Evolutionary conservation across 1,140 invertebrate genomes (phyloP).

Genomic region (Hycleus phaleratus): DNA sequence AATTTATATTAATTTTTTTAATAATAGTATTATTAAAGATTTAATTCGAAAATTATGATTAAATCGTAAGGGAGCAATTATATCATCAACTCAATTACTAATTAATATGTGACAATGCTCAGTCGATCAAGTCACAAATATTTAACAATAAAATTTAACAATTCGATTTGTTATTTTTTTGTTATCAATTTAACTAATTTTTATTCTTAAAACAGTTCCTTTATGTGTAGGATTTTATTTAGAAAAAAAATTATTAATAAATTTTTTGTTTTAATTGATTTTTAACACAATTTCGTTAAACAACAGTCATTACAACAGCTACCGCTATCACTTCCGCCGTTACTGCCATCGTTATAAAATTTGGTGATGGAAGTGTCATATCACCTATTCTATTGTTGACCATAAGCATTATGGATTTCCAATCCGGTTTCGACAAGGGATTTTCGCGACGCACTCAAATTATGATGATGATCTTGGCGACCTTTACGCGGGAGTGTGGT

Average conservation of each 20-base stretch:
- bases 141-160: constrained; percentile 18
- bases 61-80: neutral
- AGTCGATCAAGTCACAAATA: constrained; percentile 3
- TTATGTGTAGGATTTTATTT: neutral
- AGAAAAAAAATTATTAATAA: neutral
- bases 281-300: no score
- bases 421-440: constrained; percentile 37
- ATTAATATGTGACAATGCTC: neutral
- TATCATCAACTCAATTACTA: neutral
- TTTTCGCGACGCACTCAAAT: constrained; percentile 39
- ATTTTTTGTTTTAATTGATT: no score
- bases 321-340: no score
- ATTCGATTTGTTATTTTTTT: constrained; percentile 13
- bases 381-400: constrained; percentile 22
- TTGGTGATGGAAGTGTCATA: no score
- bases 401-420: constrained; percentile 37
- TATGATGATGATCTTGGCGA: constrained; percentile 6
- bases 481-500: constrained; percentile 43
- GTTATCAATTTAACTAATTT: neutral
- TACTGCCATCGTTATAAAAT: no score
- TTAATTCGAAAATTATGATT: neutral
- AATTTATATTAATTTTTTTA: neutral
- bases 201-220: neutral
- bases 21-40: neutral
- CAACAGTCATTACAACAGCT: no score